Base-by-base conservation (phyloP, 37 sponge, comb jelly and placozoan genomes). In the Tethya wilhelma region DNA sequence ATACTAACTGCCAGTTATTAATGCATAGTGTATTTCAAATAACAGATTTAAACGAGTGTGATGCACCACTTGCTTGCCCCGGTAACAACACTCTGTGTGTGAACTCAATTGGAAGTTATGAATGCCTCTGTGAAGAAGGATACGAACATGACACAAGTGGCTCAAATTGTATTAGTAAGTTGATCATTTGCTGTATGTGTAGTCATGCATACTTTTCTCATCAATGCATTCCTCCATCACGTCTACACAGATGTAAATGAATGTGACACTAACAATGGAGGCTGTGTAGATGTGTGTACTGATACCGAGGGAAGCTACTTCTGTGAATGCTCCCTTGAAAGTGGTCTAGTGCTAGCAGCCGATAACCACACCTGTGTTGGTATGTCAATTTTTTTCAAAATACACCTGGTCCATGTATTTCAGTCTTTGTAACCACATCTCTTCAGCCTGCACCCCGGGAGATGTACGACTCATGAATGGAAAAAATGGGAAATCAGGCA, bases 31-130 rank as follows among this genome's bases (percentile, higher is more conserved):
- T 60, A 60, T 60, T 42, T 39, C 70, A 38, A n/a, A 42, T 34
- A 42, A 11, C 63, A 76, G 77, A 76, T 38, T 23, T 62, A 28
- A 38, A 76, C 60, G 77, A 76, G 28, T 76, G 77, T 76, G 30
- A n/a, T 38, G 44, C 42, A 7, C 23, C 49, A 30, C 19, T 46
- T n/a, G n/a, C n/a, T n/a, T n/a, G n/a, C 22, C 65, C 67, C 44
- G 53, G 22, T 37, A 0, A 4, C 4, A 76, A 76, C 60, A 63
- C 62, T 17, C 1, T 37, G 29, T 78, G 79, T 20, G 20, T 0
- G 5, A 78, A 78, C 67, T 66, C 79, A 12, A 49, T 38, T 64
- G 79, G 79, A 30, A 55, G 56, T 44, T 78, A 38, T 30, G 30
- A 20, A 19, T 78, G 79, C 38, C 44, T 22, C 28, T 78, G 79